Conservation (phyloP, 2,113 vertebrate genomes). For the Cynopterus brachyotis region DNA sequence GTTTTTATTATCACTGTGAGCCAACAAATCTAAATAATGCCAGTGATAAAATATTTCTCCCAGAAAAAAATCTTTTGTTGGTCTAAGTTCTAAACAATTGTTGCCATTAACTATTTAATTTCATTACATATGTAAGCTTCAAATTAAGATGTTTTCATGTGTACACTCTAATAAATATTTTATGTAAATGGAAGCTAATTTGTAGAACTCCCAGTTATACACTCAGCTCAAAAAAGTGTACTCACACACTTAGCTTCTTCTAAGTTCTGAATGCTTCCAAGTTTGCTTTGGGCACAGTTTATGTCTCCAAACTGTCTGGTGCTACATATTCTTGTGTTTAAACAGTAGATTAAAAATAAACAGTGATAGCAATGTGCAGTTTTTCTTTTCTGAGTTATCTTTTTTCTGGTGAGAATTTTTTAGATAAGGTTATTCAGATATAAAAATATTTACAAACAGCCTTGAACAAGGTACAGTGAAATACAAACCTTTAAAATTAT, state of each 20-base stretch:
- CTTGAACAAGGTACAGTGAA: neutral
- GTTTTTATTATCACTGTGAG: neutral
- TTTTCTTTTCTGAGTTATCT: neutral
- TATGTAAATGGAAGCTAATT: neutral
- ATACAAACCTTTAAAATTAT: neutral
- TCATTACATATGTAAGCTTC: neutral
- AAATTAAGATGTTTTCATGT: neutral
- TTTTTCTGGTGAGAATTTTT: neutral
- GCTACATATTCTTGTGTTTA: neutral
- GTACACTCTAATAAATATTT: neutral
- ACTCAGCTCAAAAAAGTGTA: neutral
- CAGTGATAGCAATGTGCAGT: neutral
- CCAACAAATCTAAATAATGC: neutral
- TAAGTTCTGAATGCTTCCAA: neutral
- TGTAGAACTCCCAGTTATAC: neutral
- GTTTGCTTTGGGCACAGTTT: neutral
- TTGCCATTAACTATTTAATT: neutral
- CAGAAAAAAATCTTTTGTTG: neutral
- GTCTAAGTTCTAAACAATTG: constrained; percentile 28
- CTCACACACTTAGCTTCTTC: neutral
- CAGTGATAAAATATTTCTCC: neutral
- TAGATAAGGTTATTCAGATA: neutral
- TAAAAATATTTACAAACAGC: neutral
- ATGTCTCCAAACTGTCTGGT: neutral
- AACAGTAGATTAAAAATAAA: neutral